These are phyloP conservation scores for Drosophila cognata DNA, from an alignment of 2,888 invertebrate genomes.

Conservation along the genomic window DNA sequence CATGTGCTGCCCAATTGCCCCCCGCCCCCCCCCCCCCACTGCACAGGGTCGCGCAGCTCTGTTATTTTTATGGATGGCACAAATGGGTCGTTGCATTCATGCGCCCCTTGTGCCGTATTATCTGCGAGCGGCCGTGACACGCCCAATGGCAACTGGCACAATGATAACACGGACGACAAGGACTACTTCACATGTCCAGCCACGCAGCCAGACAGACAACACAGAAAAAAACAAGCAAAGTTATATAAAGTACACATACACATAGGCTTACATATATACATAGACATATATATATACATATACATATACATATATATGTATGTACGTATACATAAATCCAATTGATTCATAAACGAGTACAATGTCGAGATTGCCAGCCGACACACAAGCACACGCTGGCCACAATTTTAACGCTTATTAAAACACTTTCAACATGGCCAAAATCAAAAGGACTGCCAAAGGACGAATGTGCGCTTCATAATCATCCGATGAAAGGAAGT, in stretches of 20 bases:
- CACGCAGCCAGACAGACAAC: constrained; percentile 6
- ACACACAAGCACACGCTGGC: not conserved
- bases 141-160: constrained; percentile 45
- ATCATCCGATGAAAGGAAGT: constrained; percentile 62
- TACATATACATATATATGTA: not conserved
- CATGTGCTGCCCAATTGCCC: not conserved
- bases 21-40: not conserved
- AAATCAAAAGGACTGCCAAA: constrained; percentile 44
- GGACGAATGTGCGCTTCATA: constrained; percentile 12
- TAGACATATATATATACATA: not conserved
- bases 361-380: constrained; percentile 27
- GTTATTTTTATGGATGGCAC: constrained; percentile 61
- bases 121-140: constrained; percentile 32
- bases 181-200: constrained; percentile 33
- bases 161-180: constrained; percentile 44
- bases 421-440: constrained; percentile 46
- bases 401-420: constrained; percentile 50
- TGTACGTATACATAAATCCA: constrained; percentile 45
- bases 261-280: not conserved
- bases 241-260: not conserved
- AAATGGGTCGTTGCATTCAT: constrained; percentile 59
- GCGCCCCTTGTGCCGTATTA: constrained; percentile 42
- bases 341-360: constrained; percentile 59
- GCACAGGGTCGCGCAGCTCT: constrained; percentile 19
- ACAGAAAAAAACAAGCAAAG: not conserved